phyloP scores from a whole-genome alignment of 2,797 vertebrate species.

The Sphenodon punctatus region DNA sequence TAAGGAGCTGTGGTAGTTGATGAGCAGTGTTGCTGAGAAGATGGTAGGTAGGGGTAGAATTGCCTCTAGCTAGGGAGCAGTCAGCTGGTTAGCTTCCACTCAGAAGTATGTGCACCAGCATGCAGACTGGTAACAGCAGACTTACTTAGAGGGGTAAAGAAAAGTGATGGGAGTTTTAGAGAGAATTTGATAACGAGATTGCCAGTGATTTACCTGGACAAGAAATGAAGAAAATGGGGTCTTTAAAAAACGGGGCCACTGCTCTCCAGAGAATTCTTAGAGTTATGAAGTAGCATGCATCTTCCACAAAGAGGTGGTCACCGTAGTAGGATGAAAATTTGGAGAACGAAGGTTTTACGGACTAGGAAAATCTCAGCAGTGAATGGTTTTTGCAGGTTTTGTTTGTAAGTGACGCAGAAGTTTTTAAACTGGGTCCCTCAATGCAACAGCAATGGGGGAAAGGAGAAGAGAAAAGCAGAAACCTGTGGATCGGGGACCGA shows the following conservation, averaged over 20 bases:
- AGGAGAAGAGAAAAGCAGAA: neutral
- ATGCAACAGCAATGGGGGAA: neutral
- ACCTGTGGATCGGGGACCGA: neutral
- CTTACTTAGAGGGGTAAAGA: neutral
- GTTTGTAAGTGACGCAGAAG: neutral
- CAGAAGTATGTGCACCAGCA: fast-evolving
- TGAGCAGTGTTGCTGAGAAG: neutral
- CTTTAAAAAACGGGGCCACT: neutral
- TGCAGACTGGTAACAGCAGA: neutral
- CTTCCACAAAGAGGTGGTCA: neutral
- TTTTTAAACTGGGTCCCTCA: neutral
- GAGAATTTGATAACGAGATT: fast-evolving
- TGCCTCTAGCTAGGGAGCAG: neutral
- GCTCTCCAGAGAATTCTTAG: neutral
- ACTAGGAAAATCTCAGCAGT: neutral
- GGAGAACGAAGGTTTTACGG: neutral
- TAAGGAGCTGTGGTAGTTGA: slow-evolving; percentile 36
- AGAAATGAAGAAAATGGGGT: neutral
- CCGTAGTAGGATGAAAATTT: fast-evolving
- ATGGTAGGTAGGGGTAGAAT: neutral
- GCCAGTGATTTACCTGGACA: neutral
- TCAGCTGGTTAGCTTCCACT: neutral
- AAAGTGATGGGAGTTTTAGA: neutral
- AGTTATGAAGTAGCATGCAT: neutral
- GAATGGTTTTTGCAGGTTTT: slow-evolving; percentile 13